These are phyloP conservation scores for Temnothorax unifasciatus DNA, from an alignment of 2,888 invertebrate genomes.

Conservation along the genomic window DNA sequence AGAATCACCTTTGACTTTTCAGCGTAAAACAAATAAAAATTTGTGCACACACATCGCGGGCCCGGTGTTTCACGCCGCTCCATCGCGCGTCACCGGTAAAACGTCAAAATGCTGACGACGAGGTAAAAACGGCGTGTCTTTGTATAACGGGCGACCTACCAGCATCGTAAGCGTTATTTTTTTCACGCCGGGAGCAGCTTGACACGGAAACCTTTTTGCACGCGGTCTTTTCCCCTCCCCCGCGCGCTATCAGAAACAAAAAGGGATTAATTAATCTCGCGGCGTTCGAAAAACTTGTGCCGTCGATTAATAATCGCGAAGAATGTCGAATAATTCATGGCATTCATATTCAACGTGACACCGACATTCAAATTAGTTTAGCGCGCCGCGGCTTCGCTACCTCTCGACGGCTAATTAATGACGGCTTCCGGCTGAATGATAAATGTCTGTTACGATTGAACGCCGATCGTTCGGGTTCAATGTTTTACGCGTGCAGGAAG, in stretches of 20 bases:
- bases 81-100: background rate
- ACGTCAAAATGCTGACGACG: constrained; percentile 37
- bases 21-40: constrained; percentile 26
- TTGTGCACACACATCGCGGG: background rate
- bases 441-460: constrained; percentile 8
- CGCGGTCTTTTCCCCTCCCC: background rate
- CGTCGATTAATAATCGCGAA: constrained; percentile 43
- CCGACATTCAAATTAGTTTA: constrained; percentile 37
- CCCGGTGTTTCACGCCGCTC: background rate
- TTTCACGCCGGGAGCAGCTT: background rate
- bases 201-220: background rate
- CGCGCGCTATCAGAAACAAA: constrained; percentile 1
- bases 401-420: constrained; percentile 23
- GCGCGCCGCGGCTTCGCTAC: background rate
- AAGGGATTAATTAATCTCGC: constrained; percentile 41
- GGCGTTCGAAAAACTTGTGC: constrained; percentile 18
- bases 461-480: background rate
- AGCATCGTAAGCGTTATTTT: constrained; percentile 33
- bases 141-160: background rate
- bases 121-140: constrained; percentile 18
- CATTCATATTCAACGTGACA: constrained; percentile 21
- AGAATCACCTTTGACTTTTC: constrained; percentile 17
- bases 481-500: background rate
- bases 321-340: constrained; percentile 41
- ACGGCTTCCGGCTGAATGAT: constrained; percentile 14